phyloP scores from a whole-genome alignment of 2,113 vertebrate species.

The Halcyon malimbica region DNA sequence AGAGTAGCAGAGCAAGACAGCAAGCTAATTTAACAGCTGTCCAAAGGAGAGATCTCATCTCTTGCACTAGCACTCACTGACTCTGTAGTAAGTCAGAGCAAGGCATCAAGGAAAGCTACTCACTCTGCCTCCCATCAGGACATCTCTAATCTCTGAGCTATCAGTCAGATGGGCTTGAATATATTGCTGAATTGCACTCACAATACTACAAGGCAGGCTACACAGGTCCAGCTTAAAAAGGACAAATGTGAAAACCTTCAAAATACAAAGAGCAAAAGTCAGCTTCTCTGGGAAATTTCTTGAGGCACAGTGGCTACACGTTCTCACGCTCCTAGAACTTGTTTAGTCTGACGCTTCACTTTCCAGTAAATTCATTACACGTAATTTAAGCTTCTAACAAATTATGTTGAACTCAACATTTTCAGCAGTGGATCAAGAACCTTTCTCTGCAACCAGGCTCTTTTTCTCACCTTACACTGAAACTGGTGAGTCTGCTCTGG shows the following conservation, averaged over 20 bases:
- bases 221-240: not conserved
- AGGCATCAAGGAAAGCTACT: not conserved
- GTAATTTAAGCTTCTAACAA: not conserved
- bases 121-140: not conserved
- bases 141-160: not conserved
- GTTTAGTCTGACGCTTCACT: not conserved
- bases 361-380: not conserved
- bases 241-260: not conserved
- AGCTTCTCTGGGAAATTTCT: not conserved
- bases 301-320: fast-evolving
- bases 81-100: not conserved
- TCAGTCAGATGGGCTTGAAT: not conserved
- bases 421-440: not conserved
- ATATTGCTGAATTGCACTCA: not conserved
- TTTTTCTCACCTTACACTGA: not conserved
- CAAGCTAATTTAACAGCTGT: not conserved
- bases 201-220: not conserved
- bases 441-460: not conserved
- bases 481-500: not conserved
- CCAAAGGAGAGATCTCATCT: not conserved
- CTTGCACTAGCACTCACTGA: not conserved
- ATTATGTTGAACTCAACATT: not conserved
- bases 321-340: not conserved
- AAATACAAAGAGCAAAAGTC: not conserved
- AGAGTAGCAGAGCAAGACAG: not conserved